Evolutionary conservation across 2,888 invertebrate genomes (phyloP), one percentile per base, ranked within the genome.

Genomic region (Timema cristinae): DNA sequence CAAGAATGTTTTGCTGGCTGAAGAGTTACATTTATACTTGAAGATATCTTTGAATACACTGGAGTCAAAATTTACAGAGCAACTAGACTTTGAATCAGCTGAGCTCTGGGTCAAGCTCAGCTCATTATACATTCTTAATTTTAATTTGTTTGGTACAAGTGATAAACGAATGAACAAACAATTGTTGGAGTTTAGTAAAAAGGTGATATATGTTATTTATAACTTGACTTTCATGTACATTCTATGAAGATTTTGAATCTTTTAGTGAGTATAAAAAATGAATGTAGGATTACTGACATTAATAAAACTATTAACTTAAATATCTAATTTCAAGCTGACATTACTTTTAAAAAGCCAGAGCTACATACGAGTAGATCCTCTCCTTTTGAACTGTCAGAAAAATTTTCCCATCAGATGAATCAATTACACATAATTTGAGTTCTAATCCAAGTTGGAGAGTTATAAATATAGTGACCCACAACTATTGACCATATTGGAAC

Each of bases 131-230:
- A 90, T 90, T 2, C 83, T 93, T 47, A 86, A 87, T 73, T 86
- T 88, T 74, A 88, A 89, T 79, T 83, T 93, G 69, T 95, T 94
- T 83, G 91, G 94, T 67, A 86, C 86, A 77, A 85, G 87, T 77
- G 94, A 95, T 81, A 91, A 90, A 79, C 94, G 92, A 81, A 81
- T 89, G 66, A 87, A 93, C 70, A 91, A 90, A 81, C 84, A 86
- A 69, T 80, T 95, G 50, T 84, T 90, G 77, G 95, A 96, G 77
- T 81, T 90, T 6, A 91, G 94, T 81, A 89, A 87, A 79, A 94
- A 91, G 86, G 90, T 90, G 79, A 78, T 47, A 69, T 32, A 51
- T 54, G 50, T 50, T 69, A 66, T 51, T 48, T 67, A 47, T 9
- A 72, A 16, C 59, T 32, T 49, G 15, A 70, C n/a, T 9, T 6